These are phyloP conservation scores for Oligia latruncula DNA, from an alignment of 2,888 invertebrate genomes.

Conservation along the genomic window DNA sequence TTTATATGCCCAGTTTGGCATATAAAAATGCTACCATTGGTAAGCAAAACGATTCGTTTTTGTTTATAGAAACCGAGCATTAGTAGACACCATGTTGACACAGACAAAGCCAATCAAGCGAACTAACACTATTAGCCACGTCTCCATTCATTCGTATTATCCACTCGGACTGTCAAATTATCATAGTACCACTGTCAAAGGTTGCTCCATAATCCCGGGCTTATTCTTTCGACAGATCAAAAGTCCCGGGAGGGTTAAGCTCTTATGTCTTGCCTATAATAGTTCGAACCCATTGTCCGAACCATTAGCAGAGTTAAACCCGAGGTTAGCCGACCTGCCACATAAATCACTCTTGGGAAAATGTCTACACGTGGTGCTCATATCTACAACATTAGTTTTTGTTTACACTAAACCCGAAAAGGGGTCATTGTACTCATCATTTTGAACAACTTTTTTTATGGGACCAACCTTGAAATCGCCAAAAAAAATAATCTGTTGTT, in stretches of 20 bases:
- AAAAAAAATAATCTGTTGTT: too few species aligned
- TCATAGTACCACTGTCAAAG: constrained; percentile 48
- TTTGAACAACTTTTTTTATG: too few species aligned
- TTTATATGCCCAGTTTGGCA: not conserved
- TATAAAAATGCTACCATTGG: not conserved
- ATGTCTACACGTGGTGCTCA: constrained; percentile 23
- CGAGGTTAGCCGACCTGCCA: constrained; percentile 75
- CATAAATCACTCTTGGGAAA: constrained; percentile 71
- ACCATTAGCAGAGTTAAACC: constrained; percentile 84
- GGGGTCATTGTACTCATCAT: too few species aligned
- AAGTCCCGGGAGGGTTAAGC: constrained; percentile 76
- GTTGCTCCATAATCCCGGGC: constrained; percentile 57
- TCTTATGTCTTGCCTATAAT: constrained; percentile 78
- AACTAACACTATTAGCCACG: constrained; percentile 22
- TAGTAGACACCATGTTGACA: not conserved
- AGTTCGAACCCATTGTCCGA: constrained; percentile 76
- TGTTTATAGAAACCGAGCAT: not conserved
- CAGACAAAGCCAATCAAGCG: constrained; percentile 12
- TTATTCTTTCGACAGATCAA: constrained; percentile 74
- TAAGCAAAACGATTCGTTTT: not conserved
- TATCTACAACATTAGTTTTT: not conserved
- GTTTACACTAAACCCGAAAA: too few species aligned
- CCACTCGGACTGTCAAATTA: constrained; percentile 24
- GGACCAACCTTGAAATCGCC: too few species aligned
- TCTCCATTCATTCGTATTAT: constrained; percentile 30